Evolutionary conservation across 2,888 invertebrate genomes (phyloP).

Genomic region (Strigamia transsilvanica): DNA sequence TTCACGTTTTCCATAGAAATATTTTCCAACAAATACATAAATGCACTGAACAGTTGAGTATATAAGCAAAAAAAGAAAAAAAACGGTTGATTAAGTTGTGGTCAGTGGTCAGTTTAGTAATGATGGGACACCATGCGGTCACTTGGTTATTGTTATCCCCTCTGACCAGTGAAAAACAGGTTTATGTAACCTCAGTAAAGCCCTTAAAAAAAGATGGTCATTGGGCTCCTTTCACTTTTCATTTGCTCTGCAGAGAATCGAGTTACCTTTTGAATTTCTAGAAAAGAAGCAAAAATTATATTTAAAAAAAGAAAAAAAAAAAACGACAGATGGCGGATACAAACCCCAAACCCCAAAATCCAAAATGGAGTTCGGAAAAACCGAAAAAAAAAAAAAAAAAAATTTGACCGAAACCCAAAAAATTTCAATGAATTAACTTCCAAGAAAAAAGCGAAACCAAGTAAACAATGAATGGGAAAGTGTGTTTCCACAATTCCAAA

Average conservation of each 20-base stretch:
- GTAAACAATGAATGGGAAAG: conserved; percentile 1
- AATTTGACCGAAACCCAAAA: neutral
- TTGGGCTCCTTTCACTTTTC: conserved; percentile 35
- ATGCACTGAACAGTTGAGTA: neutral
- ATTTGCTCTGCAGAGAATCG: conserved; percentile 30
- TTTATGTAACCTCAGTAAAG: conserved; percentile 25
- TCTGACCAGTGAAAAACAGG: conserved; percentile 42
- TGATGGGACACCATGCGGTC: conserved; percentile 49
- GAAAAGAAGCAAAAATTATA: conserved; percentile 16
- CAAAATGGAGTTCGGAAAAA: neutral
- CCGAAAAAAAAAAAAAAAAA: neutral
- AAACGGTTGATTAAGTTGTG: conserved; percentile 35
- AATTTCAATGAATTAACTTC: neutral
- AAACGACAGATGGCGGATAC: conserved; percentile 34
- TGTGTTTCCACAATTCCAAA: neutral
- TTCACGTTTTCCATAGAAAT: no score
- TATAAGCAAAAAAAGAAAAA: neutral
- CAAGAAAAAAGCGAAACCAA: neutral
- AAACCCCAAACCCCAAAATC: neutral
- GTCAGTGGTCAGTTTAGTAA: conserved; percentile 44
- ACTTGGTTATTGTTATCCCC: conserved; percentile 40
- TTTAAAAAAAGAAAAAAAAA: neutral
- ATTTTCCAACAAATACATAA: no score
- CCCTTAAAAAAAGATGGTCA: conserved; percentile 19
- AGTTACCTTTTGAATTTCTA: conserved; percentile 34